Evolutionary conservation across 2,113 vertebrate species (phyloP), one percentile per base, ranked within the genome.

Genomic region (Limanda limanda): DNA sequence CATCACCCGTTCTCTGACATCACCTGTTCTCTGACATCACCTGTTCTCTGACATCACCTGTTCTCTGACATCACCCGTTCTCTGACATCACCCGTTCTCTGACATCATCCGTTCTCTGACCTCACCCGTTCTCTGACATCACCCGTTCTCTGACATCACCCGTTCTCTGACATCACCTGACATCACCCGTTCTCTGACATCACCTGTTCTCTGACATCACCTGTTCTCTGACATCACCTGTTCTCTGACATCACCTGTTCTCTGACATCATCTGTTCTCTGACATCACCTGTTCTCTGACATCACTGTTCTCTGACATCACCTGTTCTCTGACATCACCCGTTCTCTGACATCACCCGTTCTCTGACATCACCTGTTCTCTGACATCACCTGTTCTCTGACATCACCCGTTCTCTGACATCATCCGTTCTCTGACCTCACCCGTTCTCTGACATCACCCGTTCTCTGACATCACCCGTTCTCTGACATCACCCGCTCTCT

Each of bases 401-500:
- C 20, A 14, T 61, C 37, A 68, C 42, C 68, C n/a, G 42, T 40
- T 15, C 81, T 76, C 40, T 59, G 55, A 27, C 25, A 27, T 27
- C 25, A 25, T 3, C 25, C 25, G 2, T 25, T 25, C 25, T 25
- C 25, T 25, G 25, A 25, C 25, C 2, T 25, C 25, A 25, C 25
- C 25, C 25, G 2, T 25, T 25, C 25, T 25, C 25, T 25, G 25
- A 79, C 20, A 14, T 61, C 37, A 68, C 42, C 68, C n/a, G 42
- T 40, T 15, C 81, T 76, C 40, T 59, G 55, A 79, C 72, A 1
- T 48, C 47, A 18, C 17, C 17, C 15, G 15, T 17, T 12, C 37
- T 40, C 47, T 98, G 95, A 79, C 21, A 12, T 64, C 35, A 68
- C 35, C 68, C 27, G 51, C 31, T 10, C 81, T 76, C 31, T 59